These are phyloP conservation scores for Meriones psammophilus DNA, from an alignment of 2,797 vertebrate genomes.

Conservation along the genomic window DNA sequence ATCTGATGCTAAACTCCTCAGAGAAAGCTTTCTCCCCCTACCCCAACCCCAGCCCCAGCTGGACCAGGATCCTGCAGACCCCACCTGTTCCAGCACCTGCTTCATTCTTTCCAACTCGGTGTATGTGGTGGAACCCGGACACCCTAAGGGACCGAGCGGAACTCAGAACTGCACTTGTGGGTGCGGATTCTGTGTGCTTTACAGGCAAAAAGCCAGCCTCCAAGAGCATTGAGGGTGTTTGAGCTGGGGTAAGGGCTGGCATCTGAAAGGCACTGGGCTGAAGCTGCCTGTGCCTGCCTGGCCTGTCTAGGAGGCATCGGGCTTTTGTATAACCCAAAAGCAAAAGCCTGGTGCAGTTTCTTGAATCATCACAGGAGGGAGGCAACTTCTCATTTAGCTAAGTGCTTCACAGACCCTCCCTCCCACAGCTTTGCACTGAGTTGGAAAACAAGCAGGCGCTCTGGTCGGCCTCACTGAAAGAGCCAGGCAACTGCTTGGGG, in stretches of 20 bases:
- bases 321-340: background rate
- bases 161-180: background rate
- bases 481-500: background rate
- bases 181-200: conserved; percentile 1
- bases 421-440: background rate
- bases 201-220: background rate
- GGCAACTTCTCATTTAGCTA: background rate
- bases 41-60: too few relatives aligned
- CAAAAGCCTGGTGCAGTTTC: accelerated
- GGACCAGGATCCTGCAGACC: too few relatives aligned
- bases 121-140: too few relatives aligned
- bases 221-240: accelerated
- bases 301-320: background rate
- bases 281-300: background rate
- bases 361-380: accelerated
- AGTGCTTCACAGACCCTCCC: background rate
- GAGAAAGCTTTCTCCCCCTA: too few relatives aligned
- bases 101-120: too few relatives aligned
- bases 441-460: background rate
- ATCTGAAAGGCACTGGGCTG: background rate
- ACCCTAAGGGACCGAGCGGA: too few relatives aligned
- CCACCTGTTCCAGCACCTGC: too few relatives aligned
- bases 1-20: too few relatives aligned
- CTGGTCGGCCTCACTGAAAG: background rate
- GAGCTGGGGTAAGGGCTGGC: background rate